phyloP scores from a whole-genome alignment of 2,888 invertebrate species.

The Agonopterix alstromeriana region DNA sequence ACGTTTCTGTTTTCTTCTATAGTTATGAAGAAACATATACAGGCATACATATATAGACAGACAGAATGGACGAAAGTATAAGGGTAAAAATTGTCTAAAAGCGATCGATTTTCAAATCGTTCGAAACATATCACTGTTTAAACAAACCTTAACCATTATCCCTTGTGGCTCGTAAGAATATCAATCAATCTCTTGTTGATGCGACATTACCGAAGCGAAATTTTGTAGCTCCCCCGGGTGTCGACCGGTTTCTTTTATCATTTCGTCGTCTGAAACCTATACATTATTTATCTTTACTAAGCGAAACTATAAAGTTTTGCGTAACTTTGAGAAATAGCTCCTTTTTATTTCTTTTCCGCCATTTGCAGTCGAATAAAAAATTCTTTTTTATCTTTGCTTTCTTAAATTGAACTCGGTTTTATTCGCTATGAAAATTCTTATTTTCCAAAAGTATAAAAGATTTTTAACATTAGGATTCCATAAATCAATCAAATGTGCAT shows the following conservation, averaged over 20 bases:
- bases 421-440: no score
- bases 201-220: constrained; percentile 22
- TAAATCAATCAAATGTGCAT: no score
- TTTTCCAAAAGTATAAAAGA: no score
- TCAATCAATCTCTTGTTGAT: constrained; percentile 35
- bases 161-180: constrained; percentile 19
- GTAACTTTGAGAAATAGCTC: constrained; percentile 11
- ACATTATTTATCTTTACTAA: constrained; percentile 21
- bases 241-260: constrained; percentile 18
- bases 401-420: no score
- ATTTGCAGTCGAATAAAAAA: not conserved
- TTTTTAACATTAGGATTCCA: no score
- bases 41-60: no score
- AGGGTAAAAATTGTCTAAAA: no score
- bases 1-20: no score
- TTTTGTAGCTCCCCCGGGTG: constrained; percentile 21
- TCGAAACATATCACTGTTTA: not conserved
- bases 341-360: constrained; percentile 2
- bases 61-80: no score
- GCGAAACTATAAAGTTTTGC: constrained; percentile 10
- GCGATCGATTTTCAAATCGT: no score
- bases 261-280: constrained; percentile 21
- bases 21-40: no score
- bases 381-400: no score
- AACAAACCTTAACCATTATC: constrained; percentile 5